Conservation (phyloP, 2,888 invertebrate genomes). For the Drosophila engyochracea region DNA sequence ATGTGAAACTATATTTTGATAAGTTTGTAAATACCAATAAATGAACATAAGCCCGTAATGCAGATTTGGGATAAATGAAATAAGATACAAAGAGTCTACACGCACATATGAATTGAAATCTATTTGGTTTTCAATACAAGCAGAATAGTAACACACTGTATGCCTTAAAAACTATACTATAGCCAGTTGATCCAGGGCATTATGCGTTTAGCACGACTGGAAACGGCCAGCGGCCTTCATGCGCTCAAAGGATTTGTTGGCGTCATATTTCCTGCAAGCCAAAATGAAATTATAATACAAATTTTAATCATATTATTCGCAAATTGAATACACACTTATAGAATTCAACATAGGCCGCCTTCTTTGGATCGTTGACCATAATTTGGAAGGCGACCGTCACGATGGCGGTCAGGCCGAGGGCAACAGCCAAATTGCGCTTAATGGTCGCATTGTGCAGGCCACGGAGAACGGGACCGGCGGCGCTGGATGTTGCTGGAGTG, state of each 20-base stretch:
- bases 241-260: conserved; percentile 84
- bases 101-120: conserved; percentile 61
- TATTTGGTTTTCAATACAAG: conserved; percentile 66
- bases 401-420: conserved; percentile 83
- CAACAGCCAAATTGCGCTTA: conserved; percentile 87
- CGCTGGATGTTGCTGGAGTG: conserved; percentile 81
- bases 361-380: conserved; percentile 86
- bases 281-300: background rate
- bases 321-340: conserved; percentile 88
- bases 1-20: conserved; percentile 63
- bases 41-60: conserved; percentile 23
- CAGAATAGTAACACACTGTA: conserved; percentile 58
- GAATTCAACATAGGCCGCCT: conserved; percentile 89
- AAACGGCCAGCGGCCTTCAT: conserved; percentile 85
- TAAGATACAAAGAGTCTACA: conserved; percentile 7
- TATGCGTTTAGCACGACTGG: conserved; percentile 83
- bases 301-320: background rate
- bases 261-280: conserved; percentile 83
- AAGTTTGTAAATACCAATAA: conserved; percentile 69
- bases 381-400: conserved; percentile 86
- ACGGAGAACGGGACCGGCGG: conserved; percentile 89
- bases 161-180: conserved; percentile 59
- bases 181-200: conserved; percentile 9
- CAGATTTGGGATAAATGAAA: conserved; percentile 2
- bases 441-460: conserved; percentile 89